These are phyloP conservation scores for Mugil cephalus DNA, from an alignment of 2,113 vertebrate species.

Conservation along the genomic window DNA sequence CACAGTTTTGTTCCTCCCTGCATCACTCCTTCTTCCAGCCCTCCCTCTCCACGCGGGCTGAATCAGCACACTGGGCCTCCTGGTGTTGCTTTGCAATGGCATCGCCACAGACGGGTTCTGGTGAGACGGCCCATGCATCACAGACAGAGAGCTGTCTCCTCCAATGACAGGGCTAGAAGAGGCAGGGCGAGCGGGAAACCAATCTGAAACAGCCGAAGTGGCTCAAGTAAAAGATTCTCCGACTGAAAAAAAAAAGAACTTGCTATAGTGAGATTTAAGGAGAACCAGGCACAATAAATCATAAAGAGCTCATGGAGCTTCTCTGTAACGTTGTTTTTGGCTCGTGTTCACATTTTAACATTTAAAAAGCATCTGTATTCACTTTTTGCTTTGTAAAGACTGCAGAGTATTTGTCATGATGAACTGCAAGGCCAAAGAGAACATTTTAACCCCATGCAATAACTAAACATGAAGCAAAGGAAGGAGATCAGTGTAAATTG, in stretches of 20 bases:
- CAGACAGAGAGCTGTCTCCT: constrained; percentile 39
- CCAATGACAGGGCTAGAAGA: constrained; percentile 44
- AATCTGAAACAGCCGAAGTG: constrained; percentile 54
- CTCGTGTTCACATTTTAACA: constrained; percentile 42
- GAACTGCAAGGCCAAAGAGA: constrained; percentile 29
- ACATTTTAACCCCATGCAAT: constrained; percentile 35
- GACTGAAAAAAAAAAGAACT: constrained; percentile 27
- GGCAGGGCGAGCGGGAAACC: constrained; percentile 37
- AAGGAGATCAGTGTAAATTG: constrained; percentile 56
- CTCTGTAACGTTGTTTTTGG: constrained; percentile 48
- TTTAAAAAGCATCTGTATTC: constrained; percentile 63
- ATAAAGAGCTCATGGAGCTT: constrained; percentile 43
- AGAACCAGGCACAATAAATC: constrained; percentile 65
- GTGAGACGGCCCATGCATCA: constrained; percentile 49
- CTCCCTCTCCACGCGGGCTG: constrained; percentile 46
- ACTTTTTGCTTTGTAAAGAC: constrained; percentile 45
- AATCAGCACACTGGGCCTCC: constrained; percentile 67
- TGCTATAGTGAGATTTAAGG: constrained; percentile 57
- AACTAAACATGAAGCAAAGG: constrained; percentile 56
- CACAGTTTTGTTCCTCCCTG: constrained; percentile 38
- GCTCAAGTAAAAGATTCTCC: constrained; percentile 43
- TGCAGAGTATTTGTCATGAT: constrained; percentile 44
- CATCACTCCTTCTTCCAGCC: constrained; percentile 38
- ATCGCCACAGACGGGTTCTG: constrained; percentile 51
- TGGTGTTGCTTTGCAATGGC: constrained; percentile 61